These are phyloP conservation scores for Panzeria rudis DNA, from an alignment of 2,888 invertebrate genomes.

Conservation along the genomic window DNA sequence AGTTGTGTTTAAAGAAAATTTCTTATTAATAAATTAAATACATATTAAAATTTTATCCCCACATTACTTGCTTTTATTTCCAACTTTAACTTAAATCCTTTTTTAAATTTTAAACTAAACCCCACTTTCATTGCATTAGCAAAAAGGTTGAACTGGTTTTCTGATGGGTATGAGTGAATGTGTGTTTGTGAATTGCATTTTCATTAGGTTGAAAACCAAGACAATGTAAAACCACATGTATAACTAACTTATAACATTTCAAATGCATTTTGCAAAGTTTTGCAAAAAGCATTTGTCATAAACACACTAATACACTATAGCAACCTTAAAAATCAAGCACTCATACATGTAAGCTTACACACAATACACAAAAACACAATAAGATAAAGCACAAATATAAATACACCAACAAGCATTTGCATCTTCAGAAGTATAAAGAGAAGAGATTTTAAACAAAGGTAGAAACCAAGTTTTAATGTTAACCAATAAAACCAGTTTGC, in stretches of 20 bases:
- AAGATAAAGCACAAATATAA: not conserved
- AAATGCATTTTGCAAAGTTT: constrained; percentile 67
- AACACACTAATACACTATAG: constrained; percentile 49
- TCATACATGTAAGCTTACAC: constrained; percentile 5
- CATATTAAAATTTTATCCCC: not conserved
- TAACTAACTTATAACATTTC: constrained; percentile 68
- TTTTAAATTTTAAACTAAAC: not conserved
- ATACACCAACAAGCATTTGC: not conserved
- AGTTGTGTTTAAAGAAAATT: no score
- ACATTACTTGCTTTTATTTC: not conserved
- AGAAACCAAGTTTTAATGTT: constrained; percentile 58
- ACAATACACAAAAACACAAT: not conserved
- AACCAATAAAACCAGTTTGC: constrained; percentile 64
- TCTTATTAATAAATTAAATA: no score
- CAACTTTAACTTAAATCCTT: not conserved
- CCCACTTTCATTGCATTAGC: not conserved
- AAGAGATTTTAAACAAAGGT: constrained; percentile 37
- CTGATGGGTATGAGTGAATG: not conserved
- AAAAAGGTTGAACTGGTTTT: not conserved
- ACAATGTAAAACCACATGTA: constrained; percentile 68
- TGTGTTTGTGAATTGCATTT: constrained; percentile 41
- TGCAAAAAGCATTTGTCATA: constrained; percentile 67
- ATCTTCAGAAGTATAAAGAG: constrained; percentile 21
- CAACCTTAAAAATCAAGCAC: constrained; percentile 14
- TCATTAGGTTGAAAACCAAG: constrained; percentile 61